A percentile compares a stretch with the other conserved stretches of the same genome.
phyloP scores from a whole-genome alignment of 2,888 invertebrate genomes.

The Sepioteuthis lessoniana region DNA sequence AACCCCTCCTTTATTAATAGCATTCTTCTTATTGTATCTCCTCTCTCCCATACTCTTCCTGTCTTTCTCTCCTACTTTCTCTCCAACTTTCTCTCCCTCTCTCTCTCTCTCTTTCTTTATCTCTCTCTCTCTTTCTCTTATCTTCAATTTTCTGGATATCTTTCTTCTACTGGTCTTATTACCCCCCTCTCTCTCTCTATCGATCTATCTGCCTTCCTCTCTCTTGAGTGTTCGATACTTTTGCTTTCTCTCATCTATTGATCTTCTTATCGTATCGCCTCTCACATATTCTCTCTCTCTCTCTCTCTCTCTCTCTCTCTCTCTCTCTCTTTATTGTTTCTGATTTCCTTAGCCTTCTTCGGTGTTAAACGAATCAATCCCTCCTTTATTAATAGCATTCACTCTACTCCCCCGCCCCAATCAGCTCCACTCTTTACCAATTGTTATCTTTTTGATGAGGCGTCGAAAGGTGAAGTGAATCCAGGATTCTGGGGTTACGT shows the following conservation, averaged over 20 bases:
- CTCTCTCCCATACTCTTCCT: no score
- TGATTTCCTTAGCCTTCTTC: neutral
- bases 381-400: neutral
- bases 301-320: neutral
- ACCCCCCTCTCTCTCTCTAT: neutral
- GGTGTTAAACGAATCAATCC: neutral
- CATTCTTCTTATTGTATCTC: no score
- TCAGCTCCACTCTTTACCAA: no score
- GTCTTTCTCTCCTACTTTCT: no score
- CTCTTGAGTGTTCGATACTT: no score
- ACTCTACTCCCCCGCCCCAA: neutral
- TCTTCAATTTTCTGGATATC: no score
- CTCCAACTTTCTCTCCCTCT: no score
- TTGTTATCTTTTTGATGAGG: conserved; percentile 33
- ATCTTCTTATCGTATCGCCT: fast-evolving
- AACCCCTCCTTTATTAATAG: neutral
- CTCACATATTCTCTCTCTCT: no score
- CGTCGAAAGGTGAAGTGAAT: conserved; percentile 19
- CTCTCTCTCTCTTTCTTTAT: no score
- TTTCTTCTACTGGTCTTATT: neutral
- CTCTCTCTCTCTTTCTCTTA: no score
- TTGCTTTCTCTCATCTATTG: neutral
- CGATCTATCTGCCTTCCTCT: neutral
- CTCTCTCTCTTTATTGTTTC: neutral
- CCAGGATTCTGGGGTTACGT: neutral